A percentile compares a stretch with the other conserved stretches of the same genome.
phyloP scores from a whole-genome alignment of 2,888 invertebrate species.

The Dynastes tityus region DNA sequence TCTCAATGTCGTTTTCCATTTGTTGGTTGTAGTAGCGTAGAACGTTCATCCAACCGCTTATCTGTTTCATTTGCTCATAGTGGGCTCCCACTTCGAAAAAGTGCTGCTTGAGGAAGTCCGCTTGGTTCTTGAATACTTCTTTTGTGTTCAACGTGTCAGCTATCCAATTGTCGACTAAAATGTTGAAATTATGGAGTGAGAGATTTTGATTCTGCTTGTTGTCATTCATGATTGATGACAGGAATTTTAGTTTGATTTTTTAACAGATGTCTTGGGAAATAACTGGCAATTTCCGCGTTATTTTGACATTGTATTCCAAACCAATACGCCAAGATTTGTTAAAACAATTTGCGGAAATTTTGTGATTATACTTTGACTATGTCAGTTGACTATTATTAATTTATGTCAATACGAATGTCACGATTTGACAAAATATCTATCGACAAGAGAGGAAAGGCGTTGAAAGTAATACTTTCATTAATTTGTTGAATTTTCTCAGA shows the following conservation, averaged over 20 bases:
- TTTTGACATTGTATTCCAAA: too few species aligned
- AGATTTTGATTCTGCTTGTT: constrained; percentile 21
- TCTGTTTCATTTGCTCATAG: constrained; percentile 28
- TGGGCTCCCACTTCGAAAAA: constrained; percentile 13
- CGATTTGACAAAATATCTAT: too few species aligned
- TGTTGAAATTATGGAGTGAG: constrained; percentile 32
- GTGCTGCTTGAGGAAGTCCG: constrained; percentile 14
- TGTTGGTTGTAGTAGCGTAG: constrained; percentile 30
- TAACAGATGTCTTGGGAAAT: neutral
- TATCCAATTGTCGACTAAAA: constrained; percentile 42
- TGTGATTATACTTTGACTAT: neutral
- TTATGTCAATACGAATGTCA: too few species aligned
- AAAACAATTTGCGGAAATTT: neutral
- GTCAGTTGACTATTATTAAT: too few species aligned
- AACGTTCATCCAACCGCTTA: constrained; percentile 43
- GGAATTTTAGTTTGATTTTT: constrained; percentile 11
- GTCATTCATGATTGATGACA: constrained; percentile 9
- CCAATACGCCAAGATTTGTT: too few species aligned
- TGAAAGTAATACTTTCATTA: too few species aligned
- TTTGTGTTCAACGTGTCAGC: constrained; percentile 27
- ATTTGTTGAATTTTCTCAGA: too few species aligned
- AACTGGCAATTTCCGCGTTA: too few species aligned
- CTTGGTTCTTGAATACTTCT: constrained; percentile 37
- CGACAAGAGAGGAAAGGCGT: too few species aligned
- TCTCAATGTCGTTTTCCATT: constrained; percentile 23